Evolutionary conservation across 2,888 invertebrate genomes (phyloP).

Genomic region (Parascotia fuliginaria): DNA sequence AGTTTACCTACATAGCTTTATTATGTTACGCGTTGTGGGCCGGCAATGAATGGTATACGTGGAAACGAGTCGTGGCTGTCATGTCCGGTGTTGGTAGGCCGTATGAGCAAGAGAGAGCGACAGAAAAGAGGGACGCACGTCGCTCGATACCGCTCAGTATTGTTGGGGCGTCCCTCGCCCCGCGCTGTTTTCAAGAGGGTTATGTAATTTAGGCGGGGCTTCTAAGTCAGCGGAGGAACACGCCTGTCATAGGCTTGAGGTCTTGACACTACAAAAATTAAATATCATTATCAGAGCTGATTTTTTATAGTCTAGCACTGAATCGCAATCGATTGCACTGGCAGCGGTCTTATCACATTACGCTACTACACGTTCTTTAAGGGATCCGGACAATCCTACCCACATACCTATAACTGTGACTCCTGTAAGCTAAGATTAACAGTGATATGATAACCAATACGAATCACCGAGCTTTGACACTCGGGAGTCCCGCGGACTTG

Average conservation of each 20-base stretch:
- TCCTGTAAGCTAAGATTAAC: no score
- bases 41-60: conserved; percentile 56
- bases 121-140: conserved; percentile 51
- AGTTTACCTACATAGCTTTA: conserved; percentile 45
- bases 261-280: no score
- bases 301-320: no score
- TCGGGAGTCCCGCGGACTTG: no score
- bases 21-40: conserved; percentile 46
- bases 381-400: no score
- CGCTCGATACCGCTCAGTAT: conserved; percentile 70
- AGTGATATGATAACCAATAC: no score
- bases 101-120: conserved; percentile 37
- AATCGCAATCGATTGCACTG: no score
- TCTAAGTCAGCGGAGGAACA: conserved; percentile 29
- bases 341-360: no score
- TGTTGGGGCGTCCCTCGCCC: conserved; percentile 60
- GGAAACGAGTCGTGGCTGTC: conserved; percentile 49
- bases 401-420: no score
- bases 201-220: conserved; percentile 53
- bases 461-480: no score
- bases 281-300: no score
- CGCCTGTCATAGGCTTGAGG: not conserved
- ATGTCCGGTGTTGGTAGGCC: conserved; percentile 34
- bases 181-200: conserved; percentile 50
- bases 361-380: no score